Evolutionary conservation across 2,797 vertebrate species (phyloP).

Genomic region (Emys orbicularis): DNA sequence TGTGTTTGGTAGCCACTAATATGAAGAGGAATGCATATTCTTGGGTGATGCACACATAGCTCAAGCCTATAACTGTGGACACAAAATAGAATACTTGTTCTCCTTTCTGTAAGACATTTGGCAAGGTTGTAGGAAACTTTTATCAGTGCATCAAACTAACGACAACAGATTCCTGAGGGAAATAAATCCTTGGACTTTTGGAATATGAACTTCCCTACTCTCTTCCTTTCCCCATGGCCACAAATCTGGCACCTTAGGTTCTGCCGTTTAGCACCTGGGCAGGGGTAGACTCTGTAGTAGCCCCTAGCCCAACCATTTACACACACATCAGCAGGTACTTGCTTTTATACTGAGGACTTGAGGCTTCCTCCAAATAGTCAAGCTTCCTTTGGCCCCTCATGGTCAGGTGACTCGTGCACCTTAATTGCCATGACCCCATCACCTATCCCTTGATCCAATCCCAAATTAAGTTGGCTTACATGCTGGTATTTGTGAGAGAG

Average conservation of each 20-base stretch:
- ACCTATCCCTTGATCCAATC: background rate
- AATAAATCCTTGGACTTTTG: background rate
- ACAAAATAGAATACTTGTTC: background rate
- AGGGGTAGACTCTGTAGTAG: background rate
- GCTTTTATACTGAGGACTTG: fast-evolving
- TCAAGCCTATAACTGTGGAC: background rate
- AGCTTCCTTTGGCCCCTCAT: background rate
- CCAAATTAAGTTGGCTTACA: background rate
- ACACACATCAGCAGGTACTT: background rate
- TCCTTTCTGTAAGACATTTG: background rate
- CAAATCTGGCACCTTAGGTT: background rate
- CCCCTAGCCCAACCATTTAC: background rate
- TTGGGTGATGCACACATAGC: background rate
- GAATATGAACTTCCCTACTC: too few relatives aligned
- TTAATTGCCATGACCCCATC: background rate
- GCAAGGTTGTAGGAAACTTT: background rate
- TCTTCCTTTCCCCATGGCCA: background rate
- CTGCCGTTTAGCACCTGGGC: background rate
- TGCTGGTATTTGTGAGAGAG: background rate
- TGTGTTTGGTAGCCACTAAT: background rate
- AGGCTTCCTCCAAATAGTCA: fast-evolving
- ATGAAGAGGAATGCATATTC: background rate
- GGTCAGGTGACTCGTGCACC: background rate
- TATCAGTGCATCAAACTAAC: background rate
- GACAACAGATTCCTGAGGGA: background rate